phyloP scores from a whole-genome alignment of 2,888 invertebrate species.

The Eupsilia transversa region DNA sequence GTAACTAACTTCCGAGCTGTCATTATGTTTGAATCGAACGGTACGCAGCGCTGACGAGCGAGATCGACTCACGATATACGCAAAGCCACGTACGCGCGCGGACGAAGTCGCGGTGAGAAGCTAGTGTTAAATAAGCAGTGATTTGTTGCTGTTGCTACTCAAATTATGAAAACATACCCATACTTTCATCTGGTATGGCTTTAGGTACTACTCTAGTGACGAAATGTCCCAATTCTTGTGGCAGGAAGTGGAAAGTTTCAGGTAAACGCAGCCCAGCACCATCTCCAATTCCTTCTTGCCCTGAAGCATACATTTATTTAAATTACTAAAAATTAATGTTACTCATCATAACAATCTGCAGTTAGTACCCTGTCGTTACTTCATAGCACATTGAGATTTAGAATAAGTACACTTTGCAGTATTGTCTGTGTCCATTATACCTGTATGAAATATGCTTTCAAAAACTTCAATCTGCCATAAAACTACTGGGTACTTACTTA shows the following conservation, averaged over 20 bases:
- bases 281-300: constrained; percentile 89
- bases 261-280: constrained; percentile 90
- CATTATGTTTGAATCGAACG: too few relatives aligned
- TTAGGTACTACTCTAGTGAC: constrained; percentile 93
- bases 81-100: too few relatives aligned
- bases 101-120: too few relatives aligned
- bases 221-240: constrained; percentile 93
- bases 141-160: neutral
- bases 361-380: neutral
- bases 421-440: neutral
- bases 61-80: too few relatives aligned
- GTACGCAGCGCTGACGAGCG: too few relatives aligned
- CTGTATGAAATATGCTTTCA: neutral
- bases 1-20: too few relatives aligned
- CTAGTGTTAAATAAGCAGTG: neutral
- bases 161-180: constrained; percentile 88
- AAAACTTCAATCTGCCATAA: neutral
- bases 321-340: neutral
- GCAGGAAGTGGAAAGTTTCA: constrained; percentile 94
- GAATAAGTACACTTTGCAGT: neutral
- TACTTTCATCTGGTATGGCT: constrained; percentile 92
- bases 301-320: constrained; percentile 65
- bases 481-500: neutral
- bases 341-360: neutral
- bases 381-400: neutral